Evolutionary conservation across 2,888 invertebrate genomes (phyloP), one percentile per base, ranked within the genome.

Genomic region (Thalpophila matura): DNA sequence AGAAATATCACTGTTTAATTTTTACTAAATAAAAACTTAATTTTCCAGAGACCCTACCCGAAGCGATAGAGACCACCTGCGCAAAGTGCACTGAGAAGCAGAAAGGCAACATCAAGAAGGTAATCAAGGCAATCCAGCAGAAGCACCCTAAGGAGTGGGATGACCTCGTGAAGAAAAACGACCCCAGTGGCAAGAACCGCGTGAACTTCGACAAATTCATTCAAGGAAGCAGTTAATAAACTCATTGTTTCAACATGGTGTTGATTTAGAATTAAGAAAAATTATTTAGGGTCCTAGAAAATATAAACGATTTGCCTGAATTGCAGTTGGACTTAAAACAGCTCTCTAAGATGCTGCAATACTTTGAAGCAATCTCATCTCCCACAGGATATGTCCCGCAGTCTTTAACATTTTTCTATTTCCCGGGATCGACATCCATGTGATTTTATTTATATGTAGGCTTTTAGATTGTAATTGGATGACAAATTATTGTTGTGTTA

Each of bases 21-120:
- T 26, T 20, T 42, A 24, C 22, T 71, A 50, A 74, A 18, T 0
- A 37, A 5, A 5, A 18, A 31, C 42, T 2, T 9, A 43, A n/a
- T 12, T 43, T 94, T 94, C 1, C 89, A 97, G 97, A 96, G 81
- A 95, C 96, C 53, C 94, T 97, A 50, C 97, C 97, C 0, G 97
- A 97, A 79, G 97, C 97, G 0, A 95, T 97, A 56, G 94, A 95
- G 80, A 96, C 96, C 0, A 95, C 96, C 26, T 97, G 97, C 86
- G 92, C 86, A 24, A 97, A 97, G 89, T 97, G 97, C 84, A 96
- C 96, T 9, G 96, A 96, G 16, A 96, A 96, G 77, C 97, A 97
- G 86, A 96, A 96, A 84, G 84, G 80, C 62, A 96, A 96, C 63
- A 90, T 94, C 69, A 88, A 82, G 79, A 97, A 96, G 83, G 96